Evolutionary conservation across 2,888 invertebrate genomes (phyloP).

Genomic region (Cryptops parisi): DNA sequence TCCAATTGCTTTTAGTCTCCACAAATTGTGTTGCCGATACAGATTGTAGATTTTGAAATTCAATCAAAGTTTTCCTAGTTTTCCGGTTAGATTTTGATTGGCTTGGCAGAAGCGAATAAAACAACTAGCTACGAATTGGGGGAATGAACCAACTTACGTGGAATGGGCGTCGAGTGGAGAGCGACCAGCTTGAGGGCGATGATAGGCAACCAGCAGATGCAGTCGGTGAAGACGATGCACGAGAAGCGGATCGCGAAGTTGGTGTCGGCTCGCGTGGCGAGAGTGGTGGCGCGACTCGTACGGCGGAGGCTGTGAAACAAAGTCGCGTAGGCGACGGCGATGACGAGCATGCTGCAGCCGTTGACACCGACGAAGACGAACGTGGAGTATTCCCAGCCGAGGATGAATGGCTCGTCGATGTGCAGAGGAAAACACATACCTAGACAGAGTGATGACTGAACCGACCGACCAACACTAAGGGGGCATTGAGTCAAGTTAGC

Average conservation of each 20-base stretch:
- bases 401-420: constrained; percentile 47
- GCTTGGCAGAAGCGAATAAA: too few species aligned
- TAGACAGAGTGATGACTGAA: neutral
- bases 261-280: constrained; percentile 39
- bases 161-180: constrained; percentile 39
- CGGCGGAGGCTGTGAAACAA: constrained; percentile 48
- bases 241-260: constrained; percentile 52
- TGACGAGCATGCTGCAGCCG: constrained; percentile 29
- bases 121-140: too few species aligned
- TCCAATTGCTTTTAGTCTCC: neutral
- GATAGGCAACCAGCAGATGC: constrained; percentile 55
- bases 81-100: too few species aligned
- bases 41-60: too few species aligned
- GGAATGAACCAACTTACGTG: constrained; percentile 42
- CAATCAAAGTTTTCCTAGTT: too few species aligned
- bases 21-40: neutral
- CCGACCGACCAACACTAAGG: constrained; percentile 12
- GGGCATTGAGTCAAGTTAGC: constrained; percentile 49
- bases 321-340: constrained; percentile 40
- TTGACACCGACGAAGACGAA: constrained; percentile 53
- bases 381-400: constrained; percentile 56
- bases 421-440: constrained; percentile 54
- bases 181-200: constrained; percentile 47
- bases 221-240: constrained; percentile 52
- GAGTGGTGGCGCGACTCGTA: constrained; percentile 44